A percentile compares a stretch with the other conserved stretches of the same genome.
These are phyloP conservation scores for Empidonax traillii DNA, from an alignment of 2,113 vertebrate species.

Conservation along the genomic window DNA sequence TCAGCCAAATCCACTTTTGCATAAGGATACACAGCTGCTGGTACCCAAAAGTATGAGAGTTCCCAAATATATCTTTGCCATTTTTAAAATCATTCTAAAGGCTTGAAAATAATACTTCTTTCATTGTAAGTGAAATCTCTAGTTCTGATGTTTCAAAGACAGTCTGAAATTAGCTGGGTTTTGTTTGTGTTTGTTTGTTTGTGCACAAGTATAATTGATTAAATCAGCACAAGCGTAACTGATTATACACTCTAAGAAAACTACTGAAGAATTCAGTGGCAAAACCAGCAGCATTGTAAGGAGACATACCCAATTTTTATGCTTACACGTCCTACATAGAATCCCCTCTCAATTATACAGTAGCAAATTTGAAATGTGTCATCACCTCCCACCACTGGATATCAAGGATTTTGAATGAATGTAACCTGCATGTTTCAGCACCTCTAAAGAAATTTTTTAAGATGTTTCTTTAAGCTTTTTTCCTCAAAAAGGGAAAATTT, in stretches of 20 bases:
- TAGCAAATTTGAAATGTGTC: constrained; percentile 22
- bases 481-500: background rate
- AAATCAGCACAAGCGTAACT: constrained; percentile 56
- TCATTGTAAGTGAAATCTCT: constrained; percentile 23
- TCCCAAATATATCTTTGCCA: constrained; percentile 59
- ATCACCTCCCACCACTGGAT: constrained; percentile 31
- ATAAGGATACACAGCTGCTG: constrained; percentile 60
- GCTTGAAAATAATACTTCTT: constrained; percentile 50
- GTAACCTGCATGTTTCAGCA: constrained; percentile 7
- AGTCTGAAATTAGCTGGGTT: constrained; percentile 46
- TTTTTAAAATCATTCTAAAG: constrained; percentile 27
- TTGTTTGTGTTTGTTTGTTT: constrained; percentile 59
- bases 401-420: constrained; percentile 30
- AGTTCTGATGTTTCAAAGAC: constrained; percentile 31
- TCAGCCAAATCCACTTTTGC: constrained; percentile 59
- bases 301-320: background rate
- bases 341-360: constrained; percentile 37
- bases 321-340: constrained; percentile 13
- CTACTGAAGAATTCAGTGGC: constrained; percentile 26
- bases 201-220: constrained; percentile 60
- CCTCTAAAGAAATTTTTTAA: background rate
- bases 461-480: background rate
- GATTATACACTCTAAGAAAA: constrained; percentile 57
- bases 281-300: background rate
- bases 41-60: constrained; percentile 34